Base-by-base conservation (phyloP, 2,797 vertebrate species). In the Myripristis jacobus region DNA sequence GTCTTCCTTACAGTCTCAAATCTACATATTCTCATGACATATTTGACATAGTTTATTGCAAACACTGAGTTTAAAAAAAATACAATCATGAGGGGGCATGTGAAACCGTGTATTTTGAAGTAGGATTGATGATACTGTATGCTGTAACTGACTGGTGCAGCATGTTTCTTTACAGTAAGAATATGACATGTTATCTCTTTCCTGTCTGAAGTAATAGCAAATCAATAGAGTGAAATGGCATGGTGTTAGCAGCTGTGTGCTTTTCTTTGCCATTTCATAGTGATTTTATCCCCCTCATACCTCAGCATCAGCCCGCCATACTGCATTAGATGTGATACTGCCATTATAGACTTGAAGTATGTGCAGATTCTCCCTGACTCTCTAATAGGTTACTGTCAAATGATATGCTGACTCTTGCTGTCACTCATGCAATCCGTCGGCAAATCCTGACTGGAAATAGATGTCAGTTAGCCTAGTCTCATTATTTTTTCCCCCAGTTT, bases 181-280 rank as follows among this genome's bases (percentile, higher is more conserved):
- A 47, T 36, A 16, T 24, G 16, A 22, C 31, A 13, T 50, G 47
- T 38, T 59, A n/a, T 51, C 12, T 21, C 31, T 2, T 29, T 34
- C 11, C 19, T 52, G 24, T 59, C 22, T 59, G 3, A 67, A 34
- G 22, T 31, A 43, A 25, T 44, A 19, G 43, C 11, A 34, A 59
- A 60, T 56, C 48, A 36, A 3, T 48, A 4, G 18, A 38, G 38
- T 31, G 27, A 77, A 55, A 55, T 21, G 53, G 25, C 57, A 63
- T 73, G 46, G 44, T 41, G 31, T 66, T 21, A 62, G 43, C 25
- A 61, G 70, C 56, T n/a, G 18, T 73, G 59, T 50, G 70, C 31
- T 73, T 65, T 65, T 48, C 67, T 48, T 58, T 73, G 70, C 61
- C 70, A 58, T 58, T 55, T 71, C 69, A 71, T 48, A 41, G 59